A percentile compares a stretch with the other conserved stretches of the same genome.
These are phyloP conservation scores for Athripsodes cinereus DNA, from an alignment of 2,888 invertebrate genomes.

Conservation along the genomic window DNA sequence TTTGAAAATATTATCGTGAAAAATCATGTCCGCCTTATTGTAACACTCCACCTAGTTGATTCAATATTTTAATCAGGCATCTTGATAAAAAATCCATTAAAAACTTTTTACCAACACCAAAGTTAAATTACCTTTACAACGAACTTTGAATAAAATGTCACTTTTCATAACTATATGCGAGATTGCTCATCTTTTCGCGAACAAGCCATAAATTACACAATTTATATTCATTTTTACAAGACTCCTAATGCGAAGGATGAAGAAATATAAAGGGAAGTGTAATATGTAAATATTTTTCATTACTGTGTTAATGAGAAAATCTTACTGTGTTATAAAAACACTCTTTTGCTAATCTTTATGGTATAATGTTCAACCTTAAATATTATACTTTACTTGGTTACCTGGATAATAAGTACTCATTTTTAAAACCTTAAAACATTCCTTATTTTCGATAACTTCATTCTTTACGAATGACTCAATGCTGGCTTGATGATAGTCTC, in stretches of 20 bases:
- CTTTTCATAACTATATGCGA: conserved; percentile 16
- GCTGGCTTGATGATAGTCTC: too few species aligned
- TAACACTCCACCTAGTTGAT: conserved; percentile 13
- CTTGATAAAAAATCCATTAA: conserved; percentile 29
- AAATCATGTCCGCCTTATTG: conserved; percentile 20
- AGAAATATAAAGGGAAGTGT: conserved; percentile 3
- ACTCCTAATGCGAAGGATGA: background rate
- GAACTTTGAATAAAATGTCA: conserved; percentile 21
- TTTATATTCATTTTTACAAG: conserved; percentile 2
- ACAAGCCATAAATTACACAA: conserved; percentile 4
- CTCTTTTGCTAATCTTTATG: too few species aligned
- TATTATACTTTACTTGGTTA: too few species aligned
- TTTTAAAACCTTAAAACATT: too few species aligned
- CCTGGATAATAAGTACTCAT: too few species aligned
- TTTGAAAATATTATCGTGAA: conserved; percentile 12
- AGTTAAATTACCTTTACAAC: conserved; percentile 26
- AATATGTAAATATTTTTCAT: conserved; percentile 13
- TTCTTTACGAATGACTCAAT: too few species aligned
- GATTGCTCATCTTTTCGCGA: conserved; percentile 6
- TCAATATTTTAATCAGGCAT: conserved; percentile 27
- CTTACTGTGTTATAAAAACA: too few species aligned
- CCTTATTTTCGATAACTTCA: too few species aligned
- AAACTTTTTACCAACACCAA: conserved; percentile 27
- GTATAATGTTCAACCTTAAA: too few species aligned
- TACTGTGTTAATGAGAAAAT: background rate